A percentile compares a stretch with the other conserved stretches of the same genome.
Evolutionary conservation across 2,888 invertebrate genomes (phyloP).

Genomic region (Agrotis segetum): DNA sequence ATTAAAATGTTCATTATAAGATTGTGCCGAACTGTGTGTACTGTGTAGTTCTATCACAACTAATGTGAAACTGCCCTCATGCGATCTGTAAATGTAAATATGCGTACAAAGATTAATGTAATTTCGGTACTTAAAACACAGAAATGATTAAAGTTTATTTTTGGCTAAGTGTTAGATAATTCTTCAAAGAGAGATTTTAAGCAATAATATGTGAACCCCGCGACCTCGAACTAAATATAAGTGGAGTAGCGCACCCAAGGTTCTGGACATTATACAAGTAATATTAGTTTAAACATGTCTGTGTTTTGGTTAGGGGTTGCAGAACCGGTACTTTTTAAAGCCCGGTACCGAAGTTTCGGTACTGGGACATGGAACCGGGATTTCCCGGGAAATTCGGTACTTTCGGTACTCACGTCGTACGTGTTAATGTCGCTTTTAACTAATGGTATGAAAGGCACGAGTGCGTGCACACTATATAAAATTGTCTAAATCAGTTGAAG

Average conservation of each 20-base stretch:
- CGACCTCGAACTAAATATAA: conserved; percentile 47
- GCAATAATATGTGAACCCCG: conserved; percentile 42
- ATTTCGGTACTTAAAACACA: conserved; percentile 34
- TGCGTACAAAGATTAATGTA: conserved; percentile 14
- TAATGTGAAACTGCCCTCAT: neutral
- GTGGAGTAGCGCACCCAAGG: conserved; percentile 28
- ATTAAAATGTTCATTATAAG: conserved; percentile 9
- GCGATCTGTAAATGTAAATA: conserved; percentile 32
- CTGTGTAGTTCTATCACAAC: conserved; percentile 7
- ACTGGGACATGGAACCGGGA: too few relatives aligned
- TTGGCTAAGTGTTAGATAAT: conserved; percentile 36
- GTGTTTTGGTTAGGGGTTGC: conserved; percentile 37
- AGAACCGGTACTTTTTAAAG: too few relatives aligned
- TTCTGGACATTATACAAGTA: conserved; percentile 26
- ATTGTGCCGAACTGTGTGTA: conserved; percentile 22
- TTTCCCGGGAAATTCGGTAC: too few relatives aligned
- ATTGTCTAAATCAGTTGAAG: too few relatives aligned
- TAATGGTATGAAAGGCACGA: too few relatives aligned
- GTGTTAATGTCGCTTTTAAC: too few relatives aligned
- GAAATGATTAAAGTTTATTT: conserved; percentile 32
- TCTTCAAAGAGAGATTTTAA: conserved; percentile 45
- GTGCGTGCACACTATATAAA: too few relatives aligned
- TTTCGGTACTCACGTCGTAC: too few relatives aligned
- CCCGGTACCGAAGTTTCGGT: too few relatives aligned
- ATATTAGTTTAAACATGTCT: conserved; percentile 33